Conservation (phyloP, 2,888 invertebrate genomes). For the Adela reaumurella region DNA sequence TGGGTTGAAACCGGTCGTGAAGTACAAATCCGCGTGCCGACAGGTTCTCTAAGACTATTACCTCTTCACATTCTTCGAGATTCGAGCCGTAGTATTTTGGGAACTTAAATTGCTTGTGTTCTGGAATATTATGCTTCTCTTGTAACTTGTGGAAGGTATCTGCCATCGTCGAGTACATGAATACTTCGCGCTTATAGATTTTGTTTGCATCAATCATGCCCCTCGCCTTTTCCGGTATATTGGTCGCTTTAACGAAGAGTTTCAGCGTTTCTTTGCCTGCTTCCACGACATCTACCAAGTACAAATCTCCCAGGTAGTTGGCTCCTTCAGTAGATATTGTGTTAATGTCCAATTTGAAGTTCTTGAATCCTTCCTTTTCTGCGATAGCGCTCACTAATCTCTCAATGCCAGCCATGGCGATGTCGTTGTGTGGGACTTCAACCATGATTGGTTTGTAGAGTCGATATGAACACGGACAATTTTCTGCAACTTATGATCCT, state of each 20-base stretch:
- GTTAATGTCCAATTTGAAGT: neutral
- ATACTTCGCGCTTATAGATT: conserved; percentile 1
- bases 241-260: conserved; percentile 3
- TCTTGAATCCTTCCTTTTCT: neutral
- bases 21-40: neutral
- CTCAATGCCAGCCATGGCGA: neutral
- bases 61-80: neutral
- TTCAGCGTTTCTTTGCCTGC: neutral
- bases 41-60: neutral
- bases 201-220: neutral
- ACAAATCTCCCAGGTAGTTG: conserved; percentile 1
- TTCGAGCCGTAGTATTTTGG: neutral
- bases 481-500: too few species aligned
- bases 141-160: conserved; percentile 4
- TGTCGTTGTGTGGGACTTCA: too few species aligned
- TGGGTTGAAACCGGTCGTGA: neutral
- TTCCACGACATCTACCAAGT: neutral
- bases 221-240: neutral
- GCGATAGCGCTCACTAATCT: neutral
- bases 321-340: conserved; percentile 2
- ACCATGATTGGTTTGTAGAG: too few species aligned
- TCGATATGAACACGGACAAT: too few species aligned
- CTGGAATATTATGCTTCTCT: neutral
- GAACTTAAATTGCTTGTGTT: neutral
- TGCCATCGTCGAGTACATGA: neutral